Conservation (phyloP, 2,113 vertebrate genomes). For the Athene noctua region DNA sequence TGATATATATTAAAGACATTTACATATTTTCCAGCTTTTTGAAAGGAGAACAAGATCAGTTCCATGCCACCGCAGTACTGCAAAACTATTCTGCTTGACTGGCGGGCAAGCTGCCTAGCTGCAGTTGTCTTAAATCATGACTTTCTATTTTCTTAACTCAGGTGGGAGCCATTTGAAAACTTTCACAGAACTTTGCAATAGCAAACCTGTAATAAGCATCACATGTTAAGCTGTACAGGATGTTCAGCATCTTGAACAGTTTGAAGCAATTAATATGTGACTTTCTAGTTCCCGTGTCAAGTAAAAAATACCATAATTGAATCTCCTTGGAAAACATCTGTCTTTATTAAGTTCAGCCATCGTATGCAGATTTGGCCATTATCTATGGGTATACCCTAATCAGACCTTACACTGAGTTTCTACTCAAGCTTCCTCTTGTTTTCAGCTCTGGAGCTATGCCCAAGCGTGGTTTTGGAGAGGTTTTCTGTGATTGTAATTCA, state of each 20-base stretch:
- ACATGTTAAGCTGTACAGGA: background rate
- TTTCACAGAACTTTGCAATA: background rate
- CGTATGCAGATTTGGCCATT: background rate
- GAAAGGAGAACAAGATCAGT: background rate
- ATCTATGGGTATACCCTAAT: background rate
- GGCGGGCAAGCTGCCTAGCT: background rate
- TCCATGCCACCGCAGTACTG: background rate
- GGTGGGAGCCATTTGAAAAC: background rate
- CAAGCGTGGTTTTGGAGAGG: background rate
- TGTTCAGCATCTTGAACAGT: background rate
- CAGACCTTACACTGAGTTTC: background rate
- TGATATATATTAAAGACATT: background rate
- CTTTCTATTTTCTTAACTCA: background rate
- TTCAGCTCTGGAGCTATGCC: background rate
- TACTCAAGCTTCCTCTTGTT: background rate
- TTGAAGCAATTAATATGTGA: background rate
- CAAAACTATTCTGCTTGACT: background rate
- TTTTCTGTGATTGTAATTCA: background rate
- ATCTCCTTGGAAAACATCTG: background rate
- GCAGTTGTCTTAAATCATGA: constrained; percentile 27
- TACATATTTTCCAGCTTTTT: background rate
- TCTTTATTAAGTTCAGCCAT: background rate
- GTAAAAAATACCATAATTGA: background rate
- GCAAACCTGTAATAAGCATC: background rate
- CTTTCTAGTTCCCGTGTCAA: background rate